Evolutionary conservation across 2,113 vertebrate genomes (phyloP).

Genomic region (Ceyx melanurus): DNA sequence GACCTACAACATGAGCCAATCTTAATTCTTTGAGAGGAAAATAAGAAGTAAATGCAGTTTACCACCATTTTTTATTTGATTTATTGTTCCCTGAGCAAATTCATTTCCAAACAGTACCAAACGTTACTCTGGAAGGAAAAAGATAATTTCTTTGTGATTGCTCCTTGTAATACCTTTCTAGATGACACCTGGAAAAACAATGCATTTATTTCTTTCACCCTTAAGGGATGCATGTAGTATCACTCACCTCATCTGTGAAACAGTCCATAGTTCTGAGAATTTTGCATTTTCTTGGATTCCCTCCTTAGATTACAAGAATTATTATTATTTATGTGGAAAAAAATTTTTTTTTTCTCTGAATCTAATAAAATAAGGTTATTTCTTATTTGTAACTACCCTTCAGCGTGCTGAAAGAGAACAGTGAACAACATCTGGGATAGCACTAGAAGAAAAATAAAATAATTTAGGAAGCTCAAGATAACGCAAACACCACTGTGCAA

Average conservation of each 20-base stretch:
- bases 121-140: neutral
- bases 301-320: neutral
- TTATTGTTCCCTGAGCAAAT: neutral
- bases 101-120: neutral
- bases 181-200: neutral
- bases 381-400: neutral
- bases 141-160: neutral
- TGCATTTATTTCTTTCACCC: neutral
- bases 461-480: neutral
- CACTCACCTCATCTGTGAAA: neutral
- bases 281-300: neutral
- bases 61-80: neutral
- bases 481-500: neutral
- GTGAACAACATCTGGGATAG: neutral
- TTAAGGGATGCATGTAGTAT: neutral
- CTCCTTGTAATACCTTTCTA: neutral
- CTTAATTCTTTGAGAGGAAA: neutral
- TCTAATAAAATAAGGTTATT: neutral
- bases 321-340: neutral
- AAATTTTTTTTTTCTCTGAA: neutral
- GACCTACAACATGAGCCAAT: neutral
- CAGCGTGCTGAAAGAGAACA: neutral
- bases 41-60: neutral
- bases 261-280: neutral
- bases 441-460: neutral